Evolutionary conservation across 2,888 invertebrate genomes (phyloP).

Genomic region (Drosophila acutilabella): DNA sequence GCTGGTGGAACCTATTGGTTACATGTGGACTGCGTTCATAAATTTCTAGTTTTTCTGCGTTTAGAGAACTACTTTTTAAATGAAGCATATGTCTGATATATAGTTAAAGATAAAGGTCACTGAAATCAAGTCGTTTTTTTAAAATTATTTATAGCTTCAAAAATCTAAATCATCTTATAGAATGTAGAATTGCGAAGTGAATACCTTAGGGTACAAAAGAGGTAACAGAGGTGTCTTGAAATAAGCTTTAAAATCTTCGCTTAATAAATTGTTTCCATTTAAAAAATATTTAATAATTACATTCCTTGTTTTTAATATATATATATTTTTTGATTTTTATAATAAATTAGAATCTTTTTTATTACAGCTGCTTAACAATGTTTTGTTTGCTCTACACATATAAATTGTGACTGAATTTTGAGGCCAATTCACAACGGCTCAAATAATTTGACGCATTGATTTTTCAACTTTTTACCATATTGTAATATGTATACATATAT

Average conservation of each 20-base stretch:
- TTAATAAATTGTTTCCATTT: neutral
- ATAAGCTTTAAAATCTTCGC: no score
- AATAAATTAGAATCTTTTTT: conserved; percentile 72
- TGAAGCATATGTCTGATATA: neutral
- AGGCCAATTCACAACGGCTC: conserved; percentile 46
- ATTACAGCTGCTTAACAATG: conserved; percentile 61
- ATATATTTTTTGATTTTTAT: conserved; percentile 48
- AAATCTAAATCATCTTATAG: no score
- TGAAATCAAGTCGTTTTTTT: neutral
- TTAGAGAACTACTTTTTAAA: neutral
- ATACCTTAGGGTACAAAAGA: no score
- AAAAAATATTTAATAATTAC: neutral
- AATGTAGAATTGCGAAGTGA: no score
- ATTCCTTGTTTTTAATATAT: neutral
- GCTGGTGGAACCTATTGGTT: conserved; percentile 14
- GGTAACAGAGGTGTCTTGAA: no score
- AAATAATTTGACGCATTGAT: conserved; percentile 54
- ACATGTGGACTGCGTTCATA: conserved; percentile 12
- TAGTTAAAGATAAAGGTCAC: neutral
- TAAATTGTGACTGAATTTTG: conserved; percentile 44
- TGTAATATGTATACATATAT: neutral
- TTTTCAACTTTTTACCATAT: conserved; percentile 1
- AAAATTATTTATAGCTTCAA: no score
- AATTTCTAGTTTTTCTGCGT: conserved; percentile 13
- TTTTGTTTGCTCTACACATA: conserved; percentile 37